These are phyloP conservation scores for Apodemia zela DNA, from an alignment of 2,888 invertebrate species.

Conservation along the genomic window DNA sequence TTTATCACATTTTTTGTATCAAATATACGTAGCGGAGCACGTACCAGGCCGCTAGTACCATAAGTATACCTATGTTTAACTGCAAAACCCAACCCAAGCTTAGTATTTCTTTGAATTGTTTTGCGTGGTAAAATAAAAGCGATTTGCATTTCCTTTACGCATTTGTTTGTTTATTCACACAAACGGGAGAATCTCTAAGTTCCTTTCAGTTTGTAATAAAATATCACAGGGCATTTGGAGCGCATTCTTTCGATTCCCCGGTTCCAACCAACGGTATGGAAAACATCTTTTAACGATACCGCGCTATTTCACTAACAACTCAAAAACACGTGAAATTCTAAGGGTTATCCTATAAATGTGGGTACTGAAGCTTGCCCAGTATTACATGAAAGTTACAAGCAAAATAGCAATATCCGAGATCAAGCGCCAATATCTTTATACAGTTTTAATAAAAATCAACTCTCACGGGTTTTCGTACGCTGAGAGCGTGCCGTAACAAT, in stretches of 20 bases:
- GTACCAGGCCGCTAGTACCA: too few relatives aligned
- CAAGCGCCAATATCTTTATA: slow-evolving; percentile 34
- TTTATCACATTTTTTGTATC: too few relatives aligned
- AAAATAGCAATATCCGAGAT: slow-evolving; percentile 15
- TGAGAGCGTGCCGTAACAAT: slow-evolving; percentile 53
- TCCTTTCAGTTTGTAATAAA: slow-evolving; percentile 63
- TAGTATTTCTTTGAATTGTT: slow-evolving; percentile 65
- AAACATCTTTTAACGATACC: slow-evolving; percentile 58
- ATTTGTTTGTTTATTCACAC: slow-evolving; percentile 67
- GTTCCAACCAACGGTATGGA: slow-evolving; percentile 56
- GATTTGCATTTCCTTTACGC: slow-evolving; percentile 64
- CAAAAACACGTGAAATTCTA: slow-evolving; percentile 19
- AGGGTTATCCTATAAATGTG: slow-evolving; percentile 18
- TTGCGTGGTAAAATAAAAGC: slow-evolving; percentile 55
- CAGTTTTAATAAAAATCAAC: slow-evolving; percentile 68
- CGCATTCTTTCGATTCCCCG: slow-evolving; percentile 62
- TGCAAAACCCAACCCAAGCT: too few relatives aligned
- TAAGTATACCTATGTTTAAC: slow-evolving; percentile 42
- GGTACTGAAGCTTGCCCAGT: background rate
- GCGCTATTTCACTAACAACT: slow-evolving; percentile 31
- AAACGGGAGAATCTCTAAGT: slow-evolving; percentile 60
- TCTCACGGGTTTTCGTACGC: slow-evolving; percentile 46
- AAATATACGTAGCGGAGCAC: too few relatives aligned
- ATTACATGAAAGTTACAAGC: background rate
- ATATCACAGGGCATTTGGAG: slow-evolving; percentile 60